Evolutionary conservation across 2,113 vertebrate species (phyloP), one percentile per base, ranked within the genome.

Genomic region (Microcebus ravelobensis): DNA sequence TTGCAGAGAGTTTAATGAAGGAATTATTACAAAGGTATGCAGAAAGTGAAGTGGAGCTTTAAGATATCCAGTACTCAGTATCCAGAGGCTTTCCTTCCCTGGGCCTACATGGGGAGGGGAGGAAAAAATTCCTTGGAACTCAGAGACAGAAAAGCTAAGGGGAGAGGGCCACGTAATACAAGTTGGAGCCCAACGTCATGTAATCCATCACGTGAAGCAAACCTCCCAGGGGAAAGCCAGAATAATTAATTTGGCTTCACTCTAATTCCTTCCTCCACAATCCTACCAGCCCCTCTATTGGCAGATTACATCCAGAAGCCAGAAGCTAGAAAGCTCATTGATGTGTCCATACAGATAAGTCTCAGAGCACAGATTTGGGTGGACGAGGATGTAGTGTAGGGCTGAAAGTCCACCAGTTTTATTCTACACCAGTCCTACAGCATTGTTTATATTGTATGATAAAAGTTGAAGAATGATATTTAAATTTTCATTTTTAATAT

Each of bases 221-320:
- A 18, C 8, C 68, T 77, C 50, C 1, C 5, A 31, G 13, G 9
- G 57, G 27, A 5, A 88, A 92, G 21, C 5, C 7, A 23, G 52
- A 50, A 27, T 29, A 80, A 20, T 90, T 15, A 76, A 34, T 31
- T 11, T 73, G 23, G 4, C 21, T 93, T 73, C 29, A 48, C 36
- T 73, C 31, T 34, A 8, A 20, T 39, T 31, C 2, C 9, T 25
- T 13, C 1, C 6, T 55, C n/a, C 67, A 45, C 2, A 23, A 11
- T 25, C 15, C 3, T 57, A 3, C 45, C 1, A 36, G 1, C 13
- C 0, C 27, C 6, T 8, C 0, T 23, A 23, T 1, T 50, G 27
- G 52, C n/a, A 84, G 15, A 50, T 63, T 89, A 9, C 48, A 82
- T 5, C 31, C 9, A 39, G 59, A 95, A 94, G 17, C 8, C 74